Evolutionary conservation across 2,888 invertebrate species (phyloP).

Genomic region (Drosophila austrosaltans): DNA sequence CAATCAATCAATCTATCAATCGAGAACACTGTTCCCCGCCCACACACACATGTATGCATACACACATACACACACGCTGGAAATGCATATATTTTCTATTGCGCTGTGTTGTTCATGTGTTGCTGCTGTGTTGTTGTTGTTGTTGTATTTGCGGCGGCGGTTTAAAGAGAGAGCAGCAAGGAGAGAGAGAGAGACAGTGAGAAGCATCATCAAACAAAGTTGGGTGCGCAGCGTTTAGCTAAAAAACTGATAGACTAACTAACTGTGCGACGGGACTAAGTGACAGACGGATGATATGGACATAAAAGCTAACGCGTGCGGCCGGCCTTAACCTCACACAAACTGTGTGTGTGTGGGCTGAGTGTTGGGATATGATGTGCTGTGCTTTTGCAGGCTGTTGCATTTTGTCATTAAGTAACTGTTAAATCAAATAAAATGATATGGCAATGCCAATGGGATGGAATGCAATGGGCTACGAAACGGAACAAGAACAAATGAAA

Average conservation of each 20-base stretch:
- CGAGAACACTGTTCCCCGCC: conserved; percentile 9
- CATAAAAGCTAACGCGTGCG: conserved; percentile 27
- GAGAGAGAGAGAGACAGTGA: conserved; percentile 20
- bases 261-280: background rate
- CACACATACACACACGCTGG: conserved; percentile 28
- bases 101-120: conserved; percentile 40
- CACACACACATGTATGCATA: conserved; percentile 20
- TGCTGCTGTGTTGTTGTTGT: conserved; percentile 37
- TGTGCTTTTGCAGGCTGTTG: background rate
- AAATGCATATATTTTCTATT: conserved; percentile 11
- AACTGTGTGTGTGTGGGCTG: conserved; percentile 5
- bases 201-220: background rate
- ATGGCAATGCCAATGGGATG: background rate
- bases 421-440: conserved; percentile 1
- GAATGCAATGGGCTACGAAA: conserved; percentile 6
- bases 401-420: background rate
- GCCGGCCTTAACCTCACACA: conserved; percentile 16
- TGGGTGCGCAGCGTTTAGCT: conserved; percentile 48
- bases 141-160: conserved; percentile 48
- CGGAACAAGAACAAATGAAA: background rate
- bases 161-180: conserved; percentile 75
- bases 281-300: background rate
- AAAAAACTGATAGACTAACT: background rate
- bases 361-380: conserved; percentile 6
- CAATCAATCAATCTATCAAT: background rate